Conservation (phyloP, 2,797 vertebrate species). For the Esox masquinongy region DNA sequence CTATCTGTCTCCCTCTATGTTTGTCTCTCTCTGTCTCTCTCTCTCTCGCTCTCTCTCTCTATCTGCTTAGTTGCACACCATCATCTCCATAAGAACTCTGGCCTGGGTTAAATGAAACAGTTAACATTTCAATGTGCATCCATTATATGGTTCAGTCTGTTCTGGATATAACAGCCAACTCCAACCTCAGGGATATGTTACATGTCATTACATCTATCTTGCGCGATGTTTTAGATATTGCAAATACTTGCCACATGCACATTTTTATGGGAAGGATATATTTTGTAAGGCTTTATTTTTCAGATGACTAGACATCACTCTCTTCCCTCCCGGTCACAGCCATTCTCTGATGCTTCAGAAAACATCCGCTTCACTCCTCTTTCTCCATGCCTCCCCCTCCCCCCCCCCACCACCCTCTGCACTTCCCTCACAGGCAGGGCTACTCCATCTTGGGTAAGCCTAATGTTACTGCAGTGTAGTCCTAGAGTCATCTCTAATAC, state of each 20-base stretch:
- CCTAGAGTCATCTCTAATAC: slow-evolving; percentile 16
- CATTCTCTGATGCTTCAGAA: slow-evolving; percentile 46
- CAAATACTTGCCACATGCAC: background rate
- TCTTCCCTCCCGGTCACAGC: slow-evolving; percentile 51
- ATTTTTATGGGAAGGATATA: background rate
- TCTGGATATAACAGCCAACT: slow-evolving; percentile 46
- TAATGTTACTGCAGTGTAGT: slow-evolving; percentile 29
- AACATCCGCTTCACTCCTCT: slow-evolving; percentile 24
- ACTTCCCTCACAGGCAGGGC: slow-evolving; percentile 57
- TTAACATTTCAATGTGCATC: slow-evolving; percentile 76
- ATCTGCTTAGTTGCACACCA: slow-evolving; percentile 70
- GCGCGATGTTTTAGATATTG: background rate
- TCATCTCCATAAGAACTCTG: slow-evolving; percentile 75
- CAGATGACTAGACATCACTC: slow-evolving; percentile 65
- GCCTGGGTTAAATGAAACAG: slow-evolving; percentile 76
- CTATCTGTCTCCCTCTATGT: background rate
- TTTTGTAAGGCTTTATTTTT: slow-evolving; percentile 22
- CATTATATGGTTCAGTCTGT: slow-evolving; percentile 72
- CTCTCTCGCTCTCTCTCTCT: slow-evolving; percentile 39
- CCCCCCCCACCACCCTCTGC: slow-evolving; percentile 34
- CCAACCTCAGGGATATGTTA: slow-evolving; percentile 17
- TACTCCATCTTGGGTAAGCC: slow-evolving; percentile 50
- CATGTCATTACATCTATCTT: background rate
- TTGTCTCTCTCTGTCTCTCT: too few species aligned
- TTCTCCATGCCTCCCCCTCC: slow-evolving; percentile 12